Percentiles rank a stretch among this genome's conserved stretches.
Conservation (phyloP, 2,888 invertebrate genomes). For the Morpho deidamia region DNA sequence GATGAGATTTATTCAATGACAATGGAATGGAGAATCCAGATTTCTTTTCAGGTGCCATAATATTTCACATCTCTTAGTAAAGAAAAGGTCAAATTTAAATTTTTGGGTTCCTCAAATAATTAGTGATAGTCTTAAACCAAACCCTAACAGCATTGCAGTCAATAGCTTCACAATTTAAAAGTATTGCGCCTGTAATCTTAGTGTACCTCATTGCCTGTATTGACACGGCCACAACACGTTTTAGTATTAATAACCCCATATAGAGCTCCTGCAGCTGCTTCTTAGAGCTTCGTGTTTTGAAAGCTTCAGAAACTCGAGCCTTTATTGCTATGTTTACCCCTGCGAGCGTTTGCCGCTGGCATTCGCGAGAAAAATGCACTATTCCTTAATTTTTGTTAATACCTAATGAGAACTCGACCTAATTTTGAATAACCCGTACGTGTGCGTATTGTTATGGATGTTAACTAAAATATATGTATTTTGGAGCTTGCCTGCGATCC, state of each 20-base stretch:
- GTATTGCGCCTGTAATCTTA: neutral
- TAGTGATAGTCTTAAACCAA: too few species aligned
- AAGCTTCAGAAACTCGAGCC: slow-evolving; percentile 45
- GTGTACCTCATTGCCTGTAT: slow-evolving; percentile 39
- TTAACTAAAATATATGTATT: too few species aligned
- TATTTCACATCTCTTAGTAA: too few species aligned
- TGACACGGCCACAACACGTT: slow-evolving; percentile 52
- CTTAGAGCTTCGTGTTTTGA: slow-evolving; percentile 28
- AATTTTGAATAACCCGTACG: neutral
- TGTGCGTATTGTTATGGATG: neutral
- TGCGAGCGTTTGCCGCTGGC: slow-evolving; percentile 36
- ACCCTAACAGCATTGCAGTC: neutral
- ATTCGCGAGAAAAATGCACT: slow-evolving; percentile 42
- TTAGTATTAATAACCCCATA: slow-evolving; percentile 71
- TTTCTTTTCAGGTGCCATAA: too few species aligned
- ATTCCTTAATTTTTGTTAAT: slow-evolving; percentile 25
- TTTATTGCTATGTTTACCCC: slow-evolving; percentile 70
- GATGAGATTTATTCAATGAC: too few species aligned
- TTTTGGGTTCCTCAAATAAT: too few species aligned
- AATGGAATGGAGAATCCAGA: too few species aligned
- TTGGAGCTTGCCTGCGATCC: too few species aligned
- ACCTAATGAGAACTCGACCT: slow-evolving; percentile 1
- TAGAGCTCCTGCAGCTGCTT: slow-evolving; percentile 50
- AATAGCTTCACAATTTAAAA: neutral
- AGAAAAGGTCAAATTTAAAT: too few species aligned